These are phyloP conservation scores for Cancer borealis DNA, from an alignment of 2,888 invertebrate species.

Conservation along the genomic window DNA sequence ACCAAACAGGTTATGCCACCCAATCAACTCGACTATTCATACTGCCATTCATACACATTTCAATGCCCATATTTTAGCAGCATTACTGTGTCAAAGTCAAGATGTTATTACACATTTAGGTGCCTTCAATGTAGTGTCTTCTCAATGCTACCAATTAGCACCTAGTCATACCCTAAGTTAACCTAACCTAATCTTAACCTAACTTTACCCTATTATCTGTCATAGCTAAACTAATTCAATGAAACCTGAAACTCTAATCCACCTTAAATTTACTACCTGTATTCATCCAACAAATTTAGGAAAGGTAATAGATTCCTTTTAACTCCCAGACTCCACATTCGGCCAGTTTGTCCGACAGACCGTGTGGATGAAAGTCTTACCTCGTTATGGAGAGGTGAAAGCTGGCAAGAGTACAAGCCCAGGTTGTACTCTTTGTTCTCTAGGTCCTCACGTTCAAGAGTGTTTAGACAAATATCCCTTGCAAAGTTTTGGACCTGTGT, in stretches of 20 bases:
- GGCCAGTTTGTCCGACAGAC: background rate
- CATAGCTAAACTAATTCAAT: background rate
- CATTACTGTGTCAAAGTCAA: too few relatives aligned
- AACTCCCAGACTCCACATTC: background rate
- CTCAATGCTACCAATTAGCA: too few relatives aligned
- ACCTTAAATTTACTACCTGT: background rate
- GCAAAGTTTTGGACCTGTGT: slow-evolving; percentile 76
- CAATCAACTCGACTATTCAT: too few relatives aligned
- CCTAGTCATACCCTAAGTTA: too few relatives aligned
- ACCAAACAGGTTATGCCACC: too few relatives aligned
- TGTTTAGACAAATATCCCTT: slow-evolving; percentile 79
- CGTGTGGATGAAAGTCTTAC: slow-evolving; percentile 61
- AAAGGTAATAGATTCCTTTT: background rate
- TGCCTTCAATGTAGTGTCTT: too few relatives aligned
- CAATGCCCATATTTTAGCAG: too few relatives aligned
- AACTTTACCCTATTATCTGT: too few relatives aligned
- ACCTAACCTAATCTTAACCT: too few relatives aligned
- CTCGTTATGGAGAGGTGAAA: slow-evolving; percentile 77
- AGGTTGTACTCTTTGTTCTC: slow-evolving; percentile 78
- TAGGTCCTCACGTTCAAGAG: slow-evolving; percentile 78
- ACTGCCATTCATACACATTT: too few relatives aligned
- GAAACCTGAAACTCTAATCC: background rate
- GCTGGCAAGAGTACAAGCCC: slow-evolving; percentile 78
- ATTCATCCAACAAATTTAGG: background rate
- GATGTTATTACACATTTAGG: too few relatives aligned